Base-by-base conservation (phyloP, 2,888 invertebrate species). In the Unio delphinus region DNA sequence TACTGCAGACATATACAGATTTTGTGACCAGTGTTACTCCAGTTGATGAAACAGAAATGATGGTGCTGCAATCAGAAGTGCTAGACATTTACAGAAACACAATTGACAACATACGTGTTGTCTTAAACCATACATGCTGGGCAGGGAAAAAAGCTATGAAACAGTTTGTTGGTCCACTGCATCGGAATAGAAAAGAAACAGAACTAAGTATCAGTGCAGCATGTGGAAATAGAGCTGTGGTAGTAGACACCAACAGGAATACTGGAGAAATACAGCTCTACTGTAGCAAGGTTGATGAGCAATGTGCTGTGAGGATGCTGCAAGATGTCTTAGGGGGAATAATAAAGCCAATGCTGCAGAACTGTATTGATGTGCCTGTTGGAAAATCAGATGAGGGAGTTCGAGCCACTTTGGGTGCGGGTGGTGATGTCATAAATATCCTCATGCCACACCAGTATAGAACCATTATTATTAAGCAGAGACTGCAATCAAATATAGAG, bases 11-110 rank as follows among this genome's bases (percentile, higher is more conserved):
- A 3, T 81, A 82, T 11, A 68, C 70, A 57, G 82, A 83, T 45
- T 87, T 83, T 69, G 80, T 86, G 45, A 79, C 83, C 30, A 83
- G 82, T 58, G 72, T 86, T 23, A 84, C 86, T 7, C 78, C 81
- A 0, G 81, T 88, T 3, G 69, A 81, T 6, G 81, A 84, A 56
- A 34, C 34, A 34, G 34, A 34, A 34, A 34, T 34, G 34, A 34
- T 34, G 34, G 34, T 34, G 34, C 8, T 34, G 34, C 34, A 8
- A 34, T 34, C 34, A 1, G 75, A 79, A n/a, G 74, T 78, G 73
- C 69, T 87, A 2, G 18, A 68, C 4, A 64, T 82, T 30, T 79
- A 84, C 64, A 34, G 80, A 20, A 57, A 72, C 15, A 34, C 66
- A 20, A 65, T 79, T 18, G 72, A 77, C 54, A 68, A 68, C 23